Evolutionary conservation across 2,113 vertebrate species (phyloP).

Genomic region (Taurulus bubalis): DNA sequence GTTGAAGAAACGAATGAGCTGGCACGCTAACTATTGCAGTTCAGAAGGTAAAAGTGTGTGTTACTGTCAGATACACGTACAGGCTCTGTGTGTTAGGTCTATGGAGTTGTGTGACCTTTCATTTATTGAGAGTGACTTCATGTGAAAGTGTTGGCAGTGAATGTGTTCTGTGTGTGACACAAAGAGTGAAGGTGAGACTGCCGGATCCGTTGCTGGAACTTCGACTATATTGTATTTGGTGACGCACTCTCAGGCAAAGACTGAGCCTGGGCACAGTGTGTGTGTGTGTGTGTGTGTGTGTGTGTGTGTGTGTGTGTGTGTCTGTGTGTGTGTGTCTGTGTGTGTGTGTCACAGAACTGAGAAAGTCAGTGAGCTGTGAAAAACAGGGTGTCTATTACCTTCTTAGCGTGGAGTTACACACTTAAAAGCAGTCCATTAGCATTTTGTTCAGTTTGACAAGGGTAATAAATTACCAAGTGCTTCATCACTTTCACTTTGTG

Average conservation of each 20-base stretch:
- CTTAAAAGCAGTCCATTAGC: constrained; percentile 72
- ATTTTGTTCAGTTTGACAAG: constrained; percentile 66
- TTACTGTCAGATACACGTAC: constrained; percentile 14
- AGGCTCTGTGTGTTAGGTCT: not conserved
- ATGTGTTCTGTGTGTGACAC: constrained; percentile 31
- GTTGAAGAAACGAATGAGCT: constrained; percentile 69
- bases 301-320: constrained; percentile 19
- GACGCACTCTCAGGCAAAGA: constrained; percentile 7
- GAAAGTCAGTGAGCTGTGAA: constrained; percentile 68
- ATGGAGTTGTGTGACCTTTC: constrained; percentile 33
- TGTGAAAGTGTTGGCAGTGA: constrained; percentile 37
- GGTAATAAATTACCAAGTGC: constrained; percentile 61
- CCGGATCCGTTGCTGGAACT: constrained; percentile 34
- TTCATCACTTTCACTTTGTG: constrained; percentile 69
- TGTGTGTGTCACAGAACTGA: constrained; percentile 37
- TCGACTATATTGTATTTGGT: constrained; percentile 37
- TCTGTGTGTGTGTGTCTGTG: constrained; percentile 7
- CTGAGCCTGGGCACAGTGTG: constrained; percentile 13
- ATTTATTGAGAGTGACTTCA: constrained; percentile 45
- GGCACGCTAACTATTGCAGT: constrained; percentile 60
- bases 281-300: not conserved
- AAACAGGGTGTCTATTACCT: constrained; percentile 67
- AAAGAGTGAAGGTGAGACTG: constrained; percentile 59
- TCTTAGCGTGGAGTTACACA: constrained; percentile 66
- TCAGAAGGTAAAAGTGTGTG: constrained; percentile 47